Conservation (phyloP, 2,888 invertebrate genomes). For the Xestia xanthographa region DNA sequence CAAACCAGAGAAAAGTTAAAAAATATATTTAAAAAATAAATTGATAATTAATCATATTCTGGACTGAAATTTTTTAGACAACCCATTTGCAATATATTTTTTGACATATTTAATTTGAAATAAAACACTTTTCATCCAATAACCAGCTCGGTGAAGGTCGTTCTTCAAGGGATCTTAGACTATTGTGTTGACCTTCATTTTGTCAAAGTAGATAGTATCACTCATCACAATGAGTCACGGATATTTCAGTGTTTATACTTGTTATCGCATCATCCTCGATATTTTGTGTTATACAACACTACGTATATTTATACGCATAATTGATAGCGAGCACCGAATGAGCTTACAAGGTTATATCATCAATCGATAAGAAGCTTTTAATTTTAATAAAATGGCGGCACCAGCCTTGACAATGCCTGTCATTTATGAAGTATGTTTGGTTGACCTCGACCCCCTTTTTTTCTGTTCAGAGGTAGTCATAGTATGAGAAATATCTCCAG, state of each 20-base stretch:
- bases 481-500: background rate
- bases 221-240: background rate
- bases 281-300: constrained; percentile 1
- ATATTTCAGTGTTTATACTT: background rate
- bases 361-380: background rate
- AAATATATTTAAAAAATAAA: too few relatives aligned
- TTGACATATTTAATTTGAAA: too few relatives aligned
- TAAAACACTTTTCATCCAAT: too few relatives aligned
- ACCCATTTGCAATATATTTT: too few relatives aligned
- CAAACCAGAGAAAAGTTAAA: too few relatives aligned
- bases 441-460: background rate
- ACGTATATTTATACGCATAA: constrained; percentile 10
- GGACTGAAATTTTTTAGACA: too few relatives aligned
- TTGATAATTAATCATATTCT: too few relatives aligned
- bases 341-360: constrained; percentile 13
- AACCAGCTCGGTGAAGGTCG: too few relatives aligned
- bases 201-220: background rate
- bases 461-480: background rate
- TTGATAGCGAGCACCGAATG: constrained; percentile 23
- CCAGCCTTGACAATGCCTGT: background rate
- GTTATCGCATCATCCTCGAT: background rate
- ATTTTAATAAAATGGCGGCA: background rate
- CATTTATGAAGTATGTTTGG: background rate
- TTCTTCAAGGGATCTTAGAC: too few relatives aligned
- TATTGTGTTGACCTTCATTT: background rate